phyloP scores from a whole-genome alignment of 1,140 invertebrate species.

The Cephus cinctus region DNA sequence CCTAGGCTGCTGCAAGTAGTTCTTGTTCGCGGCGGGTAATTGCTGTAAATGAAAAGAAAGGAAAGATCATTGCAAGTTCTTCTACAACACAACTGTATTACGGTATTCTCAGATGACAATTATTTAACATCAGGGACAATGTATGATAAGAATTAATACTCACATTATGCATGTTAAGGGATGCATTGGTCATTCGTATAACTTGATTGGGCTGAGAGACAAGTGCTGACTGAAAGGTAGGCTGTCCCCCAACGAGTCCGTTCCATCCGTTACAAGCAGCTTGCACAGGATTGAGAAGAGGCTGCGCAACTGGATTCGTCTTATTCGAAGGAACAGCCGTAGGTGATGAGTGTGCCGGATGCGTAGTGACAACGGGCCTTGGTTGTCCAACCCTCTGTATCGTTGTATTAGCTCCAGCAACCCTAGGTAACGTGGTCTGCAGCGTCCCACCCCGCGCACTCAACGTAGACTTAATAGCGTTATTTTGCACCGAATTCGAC shows the following conservation, averaged over 20 bases:
- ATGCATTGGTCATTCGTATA: constrained; percentile 41
- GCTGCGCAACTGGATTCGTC: constrained; percentile 36
- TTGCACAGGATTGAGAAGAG: constrained; percentile 46
- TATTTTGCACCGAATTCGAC: constrained; percentile 34
- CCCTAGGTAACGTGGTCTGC: constrained; percentile 35
- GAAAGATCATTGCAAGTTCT: constrained; percentile 7
- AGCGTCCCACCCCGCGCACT: constrained; percentile 30
- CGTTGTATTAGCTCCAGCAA: constrained; percentile 26
- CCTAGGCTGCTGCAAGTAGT: constrained; percentile 30
- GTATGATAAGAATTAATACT: constrained; percentile 19
- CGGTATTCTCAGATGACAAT: not conserved
- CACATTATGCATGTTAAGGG: constrained; percentile 48
- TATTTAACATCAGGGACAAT: not conserved
- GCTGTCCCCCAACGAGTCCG: constrained; percentile 54
- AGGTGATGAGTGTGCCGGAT: constrained; percentile 41
- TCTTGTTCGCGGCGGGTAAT: constrained; percentile 24
- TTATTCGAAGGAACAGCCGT: constrained; percentile 37
- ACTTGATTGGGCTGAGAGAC: constrained; percentile 45
- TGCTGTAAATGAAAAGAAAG: constrained; percentile 29
- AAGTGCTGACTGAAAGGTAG: constrained; percentile 47
- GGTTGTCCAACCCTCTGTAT: constrained; percentile 39
- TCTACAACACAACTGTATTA: not conserved
- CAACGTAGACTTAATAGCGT: constrained; percentile 34
- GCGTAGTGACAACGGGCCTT: constrained; percentile 36
- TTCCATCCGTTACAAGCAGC: constrained; percentile 52